Evolutionary conservation across 1,140 invertebrate genomes (phyloP).

Genomic region (Bombus impatiens): DNA sequence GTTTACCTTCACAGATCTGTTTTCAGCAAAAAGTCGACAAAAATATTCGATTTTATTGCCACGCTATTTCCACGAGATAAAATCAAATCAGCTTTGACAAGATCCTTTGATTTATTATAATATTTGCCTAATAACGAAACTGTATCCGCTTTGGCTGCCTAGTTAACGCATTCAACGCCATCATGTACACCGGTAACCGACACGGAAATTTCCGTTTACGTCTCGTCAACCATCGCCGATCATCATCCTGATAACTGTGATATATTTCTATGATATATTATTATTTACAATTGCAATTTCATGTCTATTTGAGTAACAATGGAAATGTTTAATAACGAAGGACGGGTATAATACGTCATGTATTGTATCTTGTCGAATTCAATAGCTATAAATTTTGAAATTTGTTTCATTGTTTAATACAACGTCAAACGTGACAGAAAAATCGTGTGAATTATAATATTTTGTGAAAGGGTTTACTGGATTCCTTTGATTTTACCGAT

Average conservation of each 20-base stretch:
- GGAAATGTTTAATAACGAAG: neutral
- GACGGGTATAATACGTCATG: too few relatives aligned
- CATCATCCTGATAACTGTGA: neutral
- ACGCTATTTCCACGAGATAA: neutral
- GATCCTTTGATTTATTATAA: neutral
- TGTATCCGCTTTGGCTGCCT: neutral
- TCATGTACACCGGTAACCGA: neutral
- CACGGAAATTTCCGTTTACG: conserved; percentile 1
- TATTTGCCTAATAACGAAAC: conserved; percentile 2
- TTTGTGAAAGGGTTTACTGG: too few relatives aligned
- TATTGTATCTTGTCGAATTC: neutral
- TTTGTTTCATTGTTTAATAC: too few relatives aligned
- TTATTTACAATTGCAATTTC: neutral
- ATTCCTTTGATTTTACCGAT: too few relatives aligned
- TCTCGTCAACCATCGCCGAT: neutral
- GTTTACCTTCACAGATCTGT: neutral
- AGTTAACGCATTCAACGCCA: neutral
- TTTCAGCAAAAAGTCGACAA: neutral
- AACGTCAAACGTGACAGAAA: too few relatives aligned
- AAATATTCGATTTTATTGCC: neutral
- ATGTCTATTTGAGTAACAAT: neutral
- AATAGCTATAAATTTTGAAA: neutral
- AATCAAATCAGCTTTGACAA: neutral
- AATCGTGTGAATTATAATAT: too few relatives aligned
- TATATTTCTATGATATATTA: neutral